Evolutionary conservation across 2,113 vertebrate genomes (phyloP), one percentile per base, ranked within the genome.

Genomic region (Ia io): DNA sequence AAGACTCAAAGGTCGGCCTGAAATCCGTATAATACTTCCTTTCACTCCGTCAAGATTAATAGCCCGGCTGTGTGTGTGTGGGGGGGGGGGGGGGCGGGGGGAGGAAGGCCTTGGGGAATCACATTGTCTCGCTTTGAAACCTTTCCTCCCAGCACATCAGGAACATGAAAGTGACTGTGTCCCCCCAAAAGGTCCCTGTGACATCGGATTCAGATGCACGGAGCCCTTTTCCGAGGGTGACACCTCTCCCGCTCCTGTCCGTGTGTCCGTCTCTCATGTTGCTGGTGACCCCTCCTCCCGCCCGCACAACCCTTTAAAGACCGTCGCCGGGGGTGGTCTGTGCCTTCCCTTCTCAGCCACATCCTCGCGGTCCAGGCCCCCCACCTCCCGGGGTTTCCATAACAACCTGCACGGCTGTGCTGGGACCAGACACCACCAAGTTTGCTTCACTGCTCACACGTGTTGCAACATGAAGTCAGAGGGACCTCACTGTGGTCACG

Each of bases 1-100:
- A 80, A 91, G 84, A 53, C 71, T 65, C 9, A 32, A 74, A 88
- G 93, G 61, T 88, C 40, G 65, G 84, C 56, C 59, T 56, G 92
- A 97, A 96, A 96, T 93, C 88, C 30, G 16, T 40, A 74, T 74
- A 96, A 95, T 83, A 67, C 91, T 61, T 84, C 90, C 87, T 90
- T 92, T 97, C 94, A 94, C 92, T 78, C 22, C 90, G 92, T 97
- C 95, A 88, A 90, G 96, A 96, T 96, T 94, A 96, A 90, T 87
- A 76, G 92, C 71, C 2, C 23, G 56, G 76, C 16, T 86, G 63
- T 61, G 61, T 79, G 53, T 47, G 44, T 12, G 49, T 3, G 47
- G 2, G 47, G 47, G 14, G 47, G 12, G 47, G 2, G 14, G 49
- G 49, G 47, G 12, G 47, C 0, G 14, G 49, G 49, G 49, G 49